Evolutionary conservation across 2,888 invertebrate genomes (phyloP), one percentile per base, ranked within the genome.

Genomic region (Drosophila imparisetae): DNA sequence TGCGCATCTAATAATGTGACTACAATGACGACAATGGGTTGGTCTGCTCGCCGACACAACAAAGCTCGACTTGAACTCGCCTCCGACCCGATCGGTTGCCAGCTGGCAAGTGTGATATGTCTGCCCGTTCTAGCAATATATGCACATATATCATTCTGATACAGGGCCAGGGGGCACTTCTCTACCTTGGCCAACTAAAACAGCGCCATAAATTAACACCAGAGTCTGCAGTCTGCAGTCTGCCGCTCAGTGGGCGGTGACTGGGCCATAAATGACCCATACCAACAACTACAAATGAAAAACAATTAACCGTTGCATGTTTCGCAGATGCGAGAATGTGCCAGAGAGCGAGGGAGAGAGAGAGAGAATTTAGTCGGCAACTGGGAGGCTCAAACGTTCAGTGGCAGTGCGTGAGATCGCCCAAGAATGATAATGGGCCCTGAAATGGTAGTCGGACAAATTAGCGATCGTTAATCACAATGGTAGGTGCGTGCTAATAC

Each of bases 1-100:
- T 76, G 88, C 85, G 86, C 75, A 66, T 86, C 90, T 89, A 86
- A 89, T 90, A 89, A 88, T 90, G 85, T 80, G 82, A 69, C 78
- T 84, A 83, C 80, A 86, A 86, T 81, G 83, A 72, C 81, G 83
- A 84, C 82, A 45, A 45, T 45, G 78, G 70, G 48, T 50, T 42
- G 48, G 21, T 34, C n/a, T 24, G 45, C 27, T 29, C 27, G 49
- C 18, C 27, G 13, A 50, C 11, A 13, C 65, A 67, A 65, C 78
- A 81, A 80, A 80, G 74, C 82, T 82, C 48, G 66, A 53, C 76
- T 79, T 63, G 52, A 48, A 66, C 53, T 55, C 52, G n/a, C 45
- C 42, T 21, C 49, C 49, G 45, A 45, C 4, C 45, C 45, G 54
- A 54, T 36, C 24, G 6, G 54, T 10, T 36, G 50, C 64, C 87